Conservation (phyloP, 2,113 vertebrate species). For the Salvelinus fontinalis region DNA sequence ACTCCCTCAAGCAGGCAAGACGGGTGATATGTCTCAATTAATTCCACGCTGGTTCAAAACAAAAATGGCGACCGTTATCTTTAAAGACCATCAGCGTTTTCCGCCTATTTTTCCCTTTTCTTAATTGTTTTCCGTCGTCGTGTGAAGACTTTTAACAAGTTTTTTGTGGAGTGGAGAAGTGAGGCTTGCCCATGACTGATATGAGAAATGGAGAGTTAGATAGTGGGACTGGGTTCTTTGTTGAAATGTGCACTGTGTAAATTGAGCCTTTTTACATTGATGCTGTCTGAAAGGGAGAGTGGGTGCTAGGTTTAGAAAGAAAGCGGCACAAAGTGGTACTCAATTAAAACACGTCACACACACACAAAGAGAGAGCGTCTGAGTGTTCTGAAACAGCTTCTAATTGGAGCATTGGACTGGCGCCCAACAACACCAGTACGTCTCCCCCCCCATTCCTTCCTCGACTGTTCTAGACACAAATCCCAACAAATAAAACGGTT, state of each 20-base stretch:
- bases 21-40: conserved; percentile 24
- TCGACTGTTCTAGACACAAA: conserved; percentile 20
- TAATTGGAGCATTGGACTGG: conserved; percentile 39
- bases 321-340: not conserved
- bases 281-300: no score
- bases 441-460: conserved; percentile 5
- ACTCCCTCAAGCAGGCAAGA: conserved; percentile 23
- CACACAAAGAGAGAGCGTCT: not conserved
- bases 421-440: conserved; percentile 22
- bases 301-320: not conserved
- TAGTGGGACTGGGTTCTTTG: not conserved
- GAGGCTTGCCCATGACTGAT: not conserved
- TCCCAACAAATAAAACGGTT: conserved; percentile 35
- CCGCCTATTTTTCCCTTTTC: not conserved
- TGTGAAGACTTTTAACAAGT: conserved; percentile 29
- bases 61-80: not conserved
- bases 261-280: no score
- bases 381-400: conserved; percentile 24
- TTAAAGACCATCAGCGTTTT: not conserved
- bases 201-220: not conserved
- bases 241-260: no score
- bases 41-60: conserved; percentile 13
- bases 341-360: not conserved
- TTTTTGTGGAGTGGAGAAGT: conserved; percentile 28
- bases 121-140: not conserved